Conservation (phyloP, 2,888 invertebrate genomes). For the Sarcophaga caerulescens region DNA sequence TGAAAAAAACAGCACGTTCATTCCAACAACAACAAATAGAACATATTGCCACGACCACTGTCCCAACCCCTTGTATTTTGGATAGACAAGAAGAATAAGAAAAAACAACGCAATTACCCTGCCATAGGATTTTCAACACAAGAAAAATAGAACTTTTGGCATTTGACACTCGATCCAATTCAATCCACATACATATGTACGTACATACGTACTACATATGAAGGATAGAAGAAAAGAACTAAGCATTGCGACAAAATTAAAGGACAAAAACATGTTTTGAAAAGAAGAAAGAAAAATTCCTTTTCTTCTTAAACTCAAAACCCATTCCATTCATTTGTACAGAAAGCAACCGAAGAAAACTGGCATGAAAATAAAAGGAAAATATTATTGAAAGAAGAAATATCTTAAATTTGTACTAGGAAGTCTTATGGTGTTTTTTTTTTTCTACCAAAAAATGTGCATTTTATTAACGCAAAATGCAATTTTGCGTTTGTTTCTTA, state of each 20-base stretch:
- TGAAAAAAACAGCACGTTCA: constrained; percentile 30
- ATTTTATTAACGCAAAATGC: too few relatives aligned
- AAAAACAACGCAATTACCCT: constrained; percentile 47
- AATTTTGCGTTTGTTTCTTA: too few relatives aligned
- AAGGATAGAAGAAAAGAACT: background rate
- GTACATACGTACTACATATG: too few relatives aligned
- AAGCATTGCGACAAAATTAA: background rate
- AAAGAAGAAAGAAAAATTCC: constrained; percentile 32
- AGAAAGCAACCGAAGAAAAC: background rate
- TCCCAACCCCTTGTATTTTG: constrained; percentile 11
- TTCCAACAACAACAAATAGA: constrained; percentile 34
- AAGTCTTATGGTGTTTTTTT: too few relatives aligned
- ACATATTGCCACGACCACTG: constrained; percentile 10
- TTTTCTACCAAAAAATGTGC: too few relatives aligned
- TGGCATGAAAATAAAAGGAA: too few relatives aligned
- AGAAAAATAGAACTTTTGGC: constrained; percentile 61
- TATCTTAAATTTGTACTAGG: too few relatives aligned
- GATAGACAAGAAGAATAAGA: background rate
- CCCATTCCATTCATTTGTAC: constrained; percentile 2
- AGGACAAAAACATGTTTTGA: constrained; percentile 25
- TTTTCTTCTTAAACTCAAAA: background rate
- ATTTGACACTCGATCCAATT: constrained; percentile 62
- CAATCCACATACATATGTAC: background rate
- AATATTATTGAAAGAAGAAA: too few relatives aligned
- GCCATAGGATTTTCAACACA: constrained; percentile 44